Base-by-base conservation (phyloP, 2,888 invertebrate species). In the Shargacucullia verbasci region DNA sequence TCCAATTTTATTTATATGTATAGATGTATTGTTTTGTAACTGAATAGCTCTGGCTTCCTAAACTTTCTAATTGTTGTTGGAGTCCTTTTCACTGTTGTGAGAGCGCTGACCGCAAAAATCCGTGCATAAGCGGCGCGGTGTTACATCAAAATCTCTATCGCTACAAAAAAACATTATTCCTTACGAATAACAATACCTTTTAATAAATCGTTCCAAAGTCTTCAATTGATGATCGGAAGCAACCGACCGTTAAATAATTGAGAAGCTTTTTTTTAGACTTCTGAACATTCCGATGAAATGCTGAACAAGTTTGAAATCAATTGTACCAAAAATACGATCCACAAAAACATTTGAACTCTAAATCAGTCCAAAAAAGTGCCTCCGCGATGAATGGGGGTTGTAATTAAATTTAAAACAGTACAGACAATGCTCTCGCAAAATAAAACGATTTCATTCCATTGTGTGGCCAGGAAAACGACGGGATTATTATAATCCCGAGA, bases 331-430 rank as follows among this genome's bases (percentile, higher is more conserved):
- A 59, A 57, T 53, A 38, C 47, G 15, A 31, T 35, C 13, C 10
- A 38, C 33, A 59, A 58, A 66, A 63, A 50, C 52, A 29, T 41
- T 45, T 14, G 45, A 48, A 49, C 57, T 41, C 65, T 72, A 75
- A 76, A 71, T 72, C 64, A 55, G 57, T 31, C 59, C 27, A 45
- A 64, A 64, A 58, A 69, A 65, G 20, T 52, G 55, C 64, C 49
- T 53, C 33, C 20, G 53, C 60, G 60, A 71, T 69, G 64, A 73
- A 69, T 70, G 65, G 48, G 45, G 39, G 50, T 33, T 52, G 66
- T 75, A 69, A 78, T 79, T 75, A 75, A 79, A 80, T 79, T 78
- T 62, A 57, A 71, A 78, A 77, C 68, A 65, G 63, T 45, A 67
- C 46, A 52, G 59, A 59, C 46, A 38, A 43, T 72, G 62, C 57